phyloP scores from a whole-genome alignment of 2,888 invertebrate species.

The Ypsolopha scabrella region DNA sequence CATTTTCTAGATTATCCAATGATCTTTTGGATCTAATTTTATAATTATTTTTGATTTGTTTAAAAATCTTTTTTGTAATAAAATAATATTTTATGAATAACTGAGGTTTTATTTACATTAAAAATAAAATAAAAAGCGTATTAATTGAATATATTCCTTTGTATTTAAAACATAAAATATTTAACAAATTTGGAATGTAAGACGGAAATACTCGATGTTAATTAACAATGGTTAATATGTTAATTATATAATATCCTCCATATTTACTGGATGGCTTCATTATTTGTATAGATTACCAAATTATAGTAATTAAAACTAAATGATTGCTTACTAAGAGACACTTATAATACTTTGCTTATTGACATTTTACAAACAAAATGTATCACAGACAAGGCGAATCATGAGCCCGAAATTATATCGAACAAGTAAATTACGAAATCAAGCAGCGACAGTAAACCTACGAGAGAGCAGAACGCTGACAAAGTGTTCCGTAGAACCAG shows the following conservation, averaged over 20 bases:
- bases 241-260: constrained; percentile 11
- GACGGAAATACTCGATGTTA: constrained; percentile 52
- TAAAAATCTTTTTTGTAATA: constrained; percentile 37
- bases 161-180: constrained; percentile 42
- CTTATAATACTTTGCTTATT: not conserved
- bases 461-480: too few species aligned
- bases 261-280: constrained; percentile 3
- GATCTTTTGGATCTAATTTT: constrained; percentile 2
- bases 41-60: constrained; percentile 7
- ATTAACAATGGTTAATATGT: constrained; percentile 27
- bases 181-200: constrained; percentile 47
- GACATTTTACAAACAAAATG: constrained; percentile 48
- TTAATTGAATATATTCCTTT: constrained; percentile 46
- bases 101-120: constrained; percentile 7
- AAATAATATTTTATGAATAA: constrained; percentile 43
- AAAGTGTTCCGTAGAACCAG: too few species aligned
- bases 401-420: constrained; percentile 21
- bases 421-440: too few species aligned
- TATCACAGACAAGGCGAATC: constrained; percentile 60
- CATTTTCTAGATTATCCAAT: constrained; percentile 8
- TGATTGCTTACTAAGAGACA: constrained; percentile 23
- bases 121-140: constrained; percentile 5
- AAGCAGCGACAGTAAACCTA: too few species aligned
- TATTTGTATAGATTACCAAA: not conserved
- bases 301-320: constrained; percentile 18